Evolutionary conservation across 2,888 invertebrate species (phyloP).

Genomic region (Chymomyza amoena): DNA sequence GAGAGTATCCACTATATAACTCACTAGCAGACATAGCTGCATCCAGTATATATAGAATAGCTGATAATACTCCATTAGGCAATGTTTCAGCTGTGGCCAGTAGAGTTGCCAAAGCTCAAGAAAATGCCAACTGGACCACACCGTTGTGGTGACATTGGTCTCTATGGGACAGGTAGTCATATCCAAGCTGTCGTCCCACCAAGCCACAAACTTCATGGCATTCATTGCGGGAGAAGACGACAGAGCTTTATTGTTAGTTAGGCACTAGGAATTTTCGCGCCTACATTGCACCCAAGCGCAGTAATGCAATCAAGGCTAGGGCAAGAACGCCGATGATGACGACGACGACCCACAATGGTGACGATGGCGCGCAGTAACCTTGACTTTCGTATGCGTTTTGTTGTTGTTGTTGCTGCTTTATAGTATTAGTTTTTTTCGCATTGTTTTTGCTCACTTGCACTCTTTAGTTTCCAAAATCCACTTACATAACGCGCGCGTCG

Average conservation of each 20-base stretch:
- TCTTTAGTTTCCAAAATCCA: background rate
- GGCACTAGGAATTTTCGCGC: constrained; percentile 20
- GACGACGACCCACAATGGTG: constrained; percentile 5
- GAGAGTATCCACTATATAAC: constrained; percentile 37
- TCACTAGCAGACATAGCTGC: constrained; percentile 17
- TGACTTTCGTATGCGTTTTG: constrained; percentile 58
- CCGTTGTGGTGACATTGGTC: constrained; percentile 41
- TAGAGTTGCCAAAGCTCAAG: constrained; percentile 28
- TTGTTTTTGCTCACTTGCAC: constrained; percentile 32
- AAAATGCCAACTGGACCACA: constrained; percentile 14
- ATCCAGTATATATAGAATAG: constrained; percentile 29
- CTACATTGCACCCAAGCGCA: constrained; percentile 50
- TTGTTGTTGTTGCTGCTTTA: constrained; percentile 3
- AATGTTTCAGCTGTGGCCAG: constrained; percentile 22
- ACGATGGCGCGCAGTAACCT: constrained; percentile 41
- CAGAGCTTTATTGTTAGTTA: background rate
- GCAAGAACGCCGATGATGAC: background rate
- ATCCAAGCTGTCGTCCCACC: background rate
- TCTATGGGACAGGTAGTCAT: constrained; percentile 51
- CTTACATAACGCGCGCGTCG: background rate
- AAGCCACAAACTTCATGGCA: background rate
- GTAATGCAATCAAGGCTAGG: constrained; percentile 19
- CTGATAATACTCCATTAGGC: constrained; percentile 36
- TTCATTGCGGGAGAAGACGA: background rate
- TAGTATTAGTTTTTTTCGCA: constrained; percentile 32